A percentile compares a stretch with the other conserved stretches of the same genome.
These are phyloP conservation scores for Apotomis turbidana DNA, from an alignment of 2,888 invertebrate species.

Conservation along the genomic window DNA sequence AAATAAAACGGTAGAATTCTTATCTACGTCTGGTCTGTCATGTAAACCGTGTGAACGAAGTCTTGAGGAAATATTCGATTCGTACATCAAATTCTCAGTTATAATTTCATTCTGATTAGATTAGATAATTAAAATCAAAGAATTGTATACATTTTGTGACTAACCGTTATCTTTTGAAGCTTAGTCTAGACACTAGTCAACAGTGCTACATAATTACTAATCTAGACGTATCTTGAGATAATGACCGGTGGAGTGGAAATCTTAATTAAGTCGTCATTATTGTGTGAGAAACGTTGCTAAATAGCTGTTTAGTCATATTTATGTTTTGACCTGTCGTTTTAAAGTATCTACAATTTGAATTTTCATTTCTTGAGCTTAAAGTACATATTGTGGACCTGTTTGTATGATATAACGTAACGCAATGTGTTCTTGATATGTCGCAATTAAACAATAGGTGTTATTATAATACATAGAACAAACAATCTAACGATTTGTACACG, in stretches of 20 bases:
- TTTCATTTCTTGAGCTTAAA: background rate
- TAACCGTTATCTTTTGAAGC: background rate
- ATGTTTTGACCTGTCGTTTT: background rate
- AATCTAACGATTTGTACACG: background rate
- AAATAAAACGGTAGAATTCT: too few relatives aligned
- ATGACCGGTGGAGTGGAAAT: background rate
- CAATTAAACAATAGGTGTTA: background rate
- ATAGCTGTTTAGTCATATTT: slow-evolving; percentile 10
- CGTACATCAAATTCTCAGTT: too few relatives aligned
- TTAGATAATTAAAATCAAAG: too few relatives aligned
- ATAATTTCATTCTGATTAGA: too few relatives aligned
- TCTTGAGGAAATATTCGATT: too few relatives aligned
- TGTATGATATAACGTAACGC: background rate
- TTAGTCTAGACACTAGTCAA: background rate
- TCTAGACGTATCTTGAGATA: slow-evolving; percentile 15
- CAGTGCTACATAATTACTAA: slow-evolving; percentile 23
- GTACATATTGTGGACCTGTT: background rate
- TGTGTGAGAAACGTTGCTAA: slow-evolving; percentile 6
- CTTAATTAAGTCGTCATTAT: slow-evolving; percentile 7
- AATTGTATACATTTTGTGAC: background rate
- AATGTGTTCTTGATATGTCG: background rate
- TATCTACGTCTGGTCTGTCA: too few relatives aligned
- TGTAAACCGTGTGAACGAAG: too few relatives aligned
- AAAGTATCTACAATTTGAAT: background rate
- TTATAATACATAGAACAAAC: slow-evolving; percentile 2